Percentiles rank a stretch among this genome's conserved stretches.
phyloP scores from a whole-genome alignment of 2,888 invertebrate species.

The Lottia scabra region DNA sequence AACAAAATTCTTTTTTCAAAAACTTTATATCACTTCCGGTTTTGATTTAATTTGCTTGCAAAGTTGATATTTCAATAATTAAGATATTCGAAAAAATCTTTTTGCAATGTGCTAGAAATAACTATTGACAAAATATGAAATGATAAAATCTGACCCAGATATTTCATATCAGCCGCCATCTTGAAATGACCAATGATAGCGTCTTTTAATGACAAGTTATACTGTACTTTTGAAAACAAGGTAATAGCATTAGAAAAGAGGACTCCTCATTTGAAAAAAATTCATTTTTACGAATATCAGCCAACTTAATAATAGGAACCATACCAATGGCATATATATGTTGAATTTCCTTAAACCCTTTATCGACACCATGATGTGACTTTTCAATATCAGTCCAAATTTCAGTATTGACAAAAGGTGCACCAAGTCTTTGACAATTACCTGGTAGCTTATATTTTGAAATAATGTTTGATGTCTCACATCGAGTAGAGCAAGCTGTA shows the following conservation, averaged over 20 bases:
- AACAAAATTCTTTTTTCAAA: too few species aligned
- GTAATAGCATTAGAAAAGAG: constrained; percentile 14
- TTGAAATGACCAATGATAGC: too few species aligned
- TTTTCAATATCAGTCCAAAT: constrained; percentile 17
- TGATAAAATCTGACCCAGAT: too few species aligned
- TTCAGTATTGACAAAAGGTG: constrained; percentile 16
- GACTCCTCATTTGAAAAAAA: constrained; percentile 4
- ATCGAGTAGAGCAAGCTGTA: constrained; percentile 4
- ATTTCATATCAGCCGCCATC: too few species aligned
- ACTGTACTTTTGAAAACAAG: constrained; percentile 23
- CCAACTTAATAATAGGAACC: constrained; percentile 15
- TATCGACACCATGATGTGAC: constrained; percentile 12
- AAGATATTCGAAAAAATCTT: too few species aligned
- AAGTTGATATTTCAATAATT: too few species aligned
- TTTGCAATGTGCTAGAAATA: too few species aligned
- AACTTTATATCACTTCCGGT: too few species aligned
- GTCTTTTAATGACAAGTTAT: constrained; percentile 17
- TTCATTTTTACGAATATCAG: constrained; percentile 8
- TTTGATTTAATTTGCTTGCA: too few species aligned
- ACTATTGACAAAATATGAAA: too few species aligned
- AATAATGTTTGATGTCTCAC: constrained; percentile 9
- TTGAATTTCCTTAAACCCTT: constrained; percentile 15
- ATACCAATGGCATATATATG: constrained; percentile 12
- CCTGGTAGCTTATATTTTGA: constrained; percentile 13
- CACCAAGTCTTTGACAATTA: constrained; percentile 12